These are phyloP conservation scores for Mionectes olivaceus DNA, from an alignment of 2,797 vertebrate species.

Conservation along the genomic window DNA sequence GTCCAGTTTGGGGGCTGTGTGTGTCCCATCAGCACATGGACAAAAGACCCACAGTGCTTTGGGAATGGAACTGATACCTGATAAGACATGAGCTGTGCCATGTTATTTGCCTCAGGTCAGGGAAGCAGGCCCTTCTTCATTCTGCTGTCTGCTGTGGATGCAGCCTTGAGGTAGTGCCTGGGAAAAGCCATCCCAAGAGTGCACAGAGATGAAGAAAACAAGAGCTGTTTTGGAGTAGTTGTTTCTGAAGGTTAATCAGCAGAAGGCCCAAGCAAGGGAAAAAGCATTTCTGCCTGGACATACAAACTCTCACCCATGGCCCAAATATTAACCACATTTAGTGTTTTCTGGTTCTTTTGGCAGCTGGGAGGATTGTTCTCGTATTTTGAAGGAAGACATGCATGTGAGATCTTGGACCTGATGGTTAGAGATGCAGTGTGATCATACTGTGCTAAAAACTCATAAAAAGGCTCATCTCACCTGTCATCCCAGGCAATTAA, in stretches of 20 bases:
- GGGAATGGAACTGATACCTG: not conserved
- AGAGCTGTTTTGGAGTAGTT: not conserved
- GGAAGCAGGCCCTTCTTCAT: not conserved
- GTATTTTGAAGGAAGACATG: not conserved
- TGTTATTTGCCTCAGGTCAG: not conserved
- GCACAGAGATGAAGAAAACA: not conserved
- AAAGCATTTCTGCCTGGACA: not conserved
- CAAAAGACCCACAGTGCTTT: not conserved
- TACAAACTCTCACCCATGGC: not conserved
- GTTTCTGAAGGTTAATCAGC: not conserved
- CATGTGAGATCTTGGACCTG: not conserved
- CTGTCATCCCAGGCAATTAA: not conserved
- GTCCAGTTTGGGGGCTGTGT: not conserved
- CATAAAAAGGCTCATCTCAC: not conserved
- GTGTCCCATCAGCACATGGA: rapidly evolving
- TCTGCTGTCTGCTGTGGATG: not conserved
- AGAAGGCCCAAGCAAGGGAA: not conserved
- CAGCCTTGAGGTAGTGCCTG: not conserved
- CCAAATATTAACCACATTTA: not conserved
- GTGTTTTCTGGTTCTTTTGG: not conserved
- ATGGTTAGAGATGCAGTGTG: not conserved
- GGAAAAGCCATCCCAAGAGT: not conserved
- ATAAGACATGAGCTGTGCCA: not conserved
- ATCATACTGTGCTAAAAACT: not conserved
- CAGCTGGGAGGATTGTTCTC: not conserved